A percentile compares a stretch with the other conserved stretches of the same genome.
Evolutionary conservation across 2,113 vertebrate genomes (phyloP).

Genomic region (Lepus americanus): DNA sequence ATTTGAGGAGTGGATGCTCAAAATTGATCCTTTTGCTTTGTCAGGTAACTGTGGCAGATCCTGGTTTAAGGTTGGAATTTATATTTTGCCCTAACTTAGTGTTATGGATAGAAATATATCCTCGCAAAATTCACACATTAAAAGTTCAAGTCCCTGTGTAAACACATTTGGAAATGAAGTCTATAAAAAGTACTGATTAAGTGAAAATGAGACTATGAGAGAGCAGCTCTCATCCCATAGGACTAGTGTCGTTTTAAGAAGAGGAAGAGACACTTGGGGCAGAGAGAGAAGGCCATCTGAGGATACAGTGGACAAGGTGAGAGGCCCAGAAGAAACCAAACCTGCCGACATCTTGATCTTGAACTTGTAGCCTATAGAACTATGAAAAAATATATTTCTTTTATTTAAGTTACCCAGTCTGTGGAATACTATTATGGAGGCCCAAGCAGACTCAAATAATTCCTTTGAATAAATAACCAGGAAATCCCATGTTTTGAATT

Average conservation of each 20-base stretch:
- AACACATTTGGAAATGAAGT: neutral
- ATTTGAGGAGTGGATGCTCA: constrained; percentile 36
- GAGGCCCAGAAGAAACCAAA: neutral
- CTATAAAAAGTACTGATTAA: neutral
- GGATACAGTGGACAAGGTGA: neutral
- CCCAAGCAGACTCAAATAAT: neutral
- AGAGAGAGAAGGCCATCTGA: neutral
- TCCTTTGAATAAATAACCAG: neutral
- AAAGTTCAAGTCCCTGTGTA: neutral
- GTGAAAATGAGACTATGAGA: constrained; percentile 17
- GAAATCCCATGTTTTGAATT: neutral
- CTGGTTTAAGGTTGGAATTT: constrained; percentile 23
- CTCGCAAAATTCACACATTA: neutral
- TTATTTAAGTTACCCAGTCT: constrained; percentile 1
- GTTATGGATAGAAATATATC: neutral
- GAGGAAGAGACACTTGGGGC: neutral
- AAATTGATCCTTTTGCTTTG: neutral
- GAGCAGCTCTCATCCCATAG: neutral
- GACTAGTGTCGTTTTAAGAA: neutral
- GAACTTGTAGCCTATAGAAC: neutral
- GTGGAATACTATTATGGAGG: neutral
- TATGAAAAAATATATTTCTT: constrained; percentile 9
- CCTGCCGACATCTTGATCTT: neutral
- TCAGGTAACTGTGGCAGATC: neutral
- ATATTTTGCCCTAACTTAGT: neutral